phyloP scores from a whole-genome alignment of 2,113 vertebrate genomes.

The Paratilapia polleni region DNA sequence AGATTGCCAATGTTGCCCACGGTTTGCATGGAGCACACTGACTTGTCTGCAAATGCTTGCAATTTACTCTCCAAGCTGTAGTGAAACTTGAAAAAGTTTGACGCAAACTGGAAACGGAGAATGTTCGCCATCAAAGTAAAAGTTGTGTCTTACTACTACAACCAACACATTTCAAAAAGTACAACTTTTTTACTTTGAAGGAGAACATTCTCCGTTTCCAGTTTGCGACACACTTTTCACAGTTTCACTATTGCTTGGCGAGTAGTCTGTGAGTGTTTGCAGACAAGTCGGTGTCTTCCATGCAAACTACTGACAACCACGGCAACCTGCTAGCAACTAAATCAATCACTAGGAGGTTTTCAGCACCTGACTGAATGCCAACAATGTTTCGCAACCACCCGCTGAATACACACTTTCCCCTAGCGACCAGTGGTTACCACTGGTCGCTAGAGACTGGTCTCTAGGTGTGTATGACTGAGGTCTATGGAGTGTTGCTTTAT shows the following conservation, averaged over 20 bases:
- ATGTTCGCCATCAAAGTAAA: background rate
- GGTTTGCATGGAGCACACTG: background rate
- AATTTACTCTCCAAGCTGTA: background rate
- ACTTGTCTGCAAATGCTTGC: background rate
- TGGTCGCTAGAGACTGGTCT: background rate
- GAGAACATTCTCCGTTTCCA: background rate
- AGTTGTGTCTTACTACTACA: background rate
- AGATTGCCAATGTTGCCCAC: background rate
- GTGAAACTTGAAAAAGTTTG: background rate
- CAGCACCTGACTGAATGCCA: too few relatives aligned
- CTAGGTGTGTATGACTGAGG: background rate
- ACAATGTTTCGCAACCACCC: background rate
- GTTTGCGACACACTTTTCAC: background rate
- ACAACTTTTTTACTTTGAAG: background rate
- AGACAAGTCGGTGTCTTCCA: background rate
- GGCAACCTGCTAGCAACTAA: too few relatives aligned
- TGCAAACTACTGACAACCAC: background rate
- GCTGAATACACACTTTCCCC: background rate
- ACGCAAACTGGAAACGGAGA: background rate
- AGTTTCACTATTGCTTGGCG: background rate
- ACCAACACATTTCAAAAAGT: background rate
- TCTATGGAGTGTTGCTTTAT: background rate
- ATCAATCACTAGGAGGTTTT: too few relatives aligned
- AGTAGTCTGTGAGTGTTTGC: background rate
- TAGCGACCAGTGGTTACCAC: background rate